Base-by-base conservation (phyloP, 1,140 invertebrate genomes). In the Caenorhabditis inopinata region DNA sequence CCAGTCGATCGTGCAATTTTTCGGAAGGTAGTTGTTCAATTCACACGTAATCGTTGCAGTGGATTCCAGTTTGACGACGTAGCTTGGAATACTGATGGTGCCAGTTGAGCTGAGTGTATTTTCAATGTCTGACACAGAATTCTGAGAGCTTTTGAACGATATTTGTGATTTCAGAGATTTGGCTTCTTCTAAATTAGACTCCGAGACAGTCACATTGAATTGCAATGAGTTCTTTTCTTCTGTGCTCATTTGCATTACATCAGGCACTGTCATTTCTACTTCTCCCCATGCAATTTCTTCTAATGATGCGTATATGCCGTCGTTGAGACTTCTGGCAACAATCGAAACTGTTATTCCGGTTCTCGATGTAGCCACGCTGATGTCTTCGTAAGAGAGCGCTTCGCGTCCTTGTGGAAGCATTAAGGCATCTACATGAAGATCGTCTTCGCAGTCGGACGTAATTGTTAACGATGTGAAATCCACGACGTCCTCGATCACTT, bases 21-120 rank as follows among this genome's bases (percentile, higher is more conserved):
- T 49, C 11, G 77, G 73, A 49, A 87, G 74, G 62, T 78, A 87
- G 29, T 77, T 83, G 73, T 87, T 88, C 23, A 87, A 51, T 78
- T 87, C 86, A 73, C 87, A 88, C 9, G 86, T 87, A 21, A 87
- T 87, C 7, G 85, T 83, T 0, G 86, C 86, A 12, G 87, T 87
- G 11, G 87, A 88, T 23, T 84, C 86, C 29, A 81, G 35, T 46
- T 86, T 86, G 25, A 87, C 87, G 11, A 87, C 83, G 62, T 87
- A 87, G n/a, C 84, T 83, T 32, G 86, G 86, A 75, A 88, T 82
- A 45, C 85, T 83, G 32, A 87, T 74, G 1, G 45, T 74, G 27
- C 14, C 27, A 35, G 48, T 78, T 7, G 75, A 76, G 29, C 53
- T 78, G 9, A 74, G 18, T 7, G 80, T 83, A 16, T 82, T 82